Percentiles rank a stretch among this genome's conserved stretches.
Evolutionary conservation across 2,888 invertebrate species (phyloP).

Genomic region (Spatulosminthurus flaviceps): DNA sequence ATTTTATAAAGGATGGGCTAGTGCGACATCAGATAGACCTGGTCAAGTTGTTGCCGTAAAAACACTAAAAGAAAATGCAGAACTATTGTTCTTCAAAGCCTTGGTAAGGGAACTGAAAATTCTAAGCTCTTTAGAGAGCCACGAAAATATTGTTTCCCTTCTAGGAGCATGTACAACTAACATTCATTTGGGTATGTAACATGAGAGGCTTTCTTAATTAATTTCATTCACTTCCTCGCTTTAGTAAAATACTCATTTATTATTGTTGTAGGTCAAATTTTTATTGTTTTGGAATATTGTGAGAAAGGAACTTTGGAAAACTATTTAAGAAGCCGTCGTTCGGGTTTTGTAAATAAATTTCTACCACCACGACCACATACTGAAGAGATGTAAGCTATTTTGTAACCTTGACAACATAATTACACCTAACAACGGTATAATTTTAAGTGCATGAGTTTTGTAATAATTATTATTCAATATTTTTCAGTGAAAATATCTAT

Average conservation of each 20-base stretch:
- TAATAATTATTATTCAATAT: too few relatives aligned
- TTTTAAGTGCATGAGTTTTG: too few relatives aligned
- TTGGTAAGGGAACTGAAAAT: constrained; percentile 41
- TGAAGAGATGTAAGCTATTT: constrained; percentile 3
- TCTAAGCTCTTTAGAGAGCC: constrained; percentile 20
- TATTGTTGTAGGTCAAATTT: constrained; percentile 31
- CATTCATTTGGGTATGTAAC: constrained; percentile 8
- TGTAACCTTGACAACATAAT: too few relatives aligned
- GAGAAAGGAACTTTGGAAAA: constrained; percentile 38
- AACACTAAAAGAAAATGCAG: constrained; percentile 31
- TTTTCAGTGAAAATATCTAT: constrained; percentile 15
- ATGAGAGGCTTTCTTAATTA: neutral
- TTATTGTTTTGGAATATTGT: constrained; percentile 36
- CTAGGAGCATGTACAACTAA: constrained; percentile 27
- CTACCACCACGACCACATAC: neutral
- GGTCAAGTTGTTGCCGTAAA: constrained; percentile 25
- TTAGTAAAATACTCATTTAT: too few relatives aligned
- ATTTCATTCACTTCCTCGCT: too few relatives aligned
- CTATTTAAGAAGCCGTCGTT: constrained; percentile 29
- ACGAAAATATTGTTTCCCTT: constrained; percentile 34
- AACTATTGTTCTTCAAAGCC: constrained; percentile 39
- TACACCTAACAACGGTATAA: too few relatives aligned
- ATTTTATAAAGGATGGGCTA: constrained; percentile 20
- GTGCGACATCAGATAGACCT: neutral
- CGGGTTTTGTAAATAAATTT: constrained; percentile 40